Evolutionary conservation across 2,888 invertebrate genomes (phyloP).

Genomic region (Parthenolecanium corni): DNA sequence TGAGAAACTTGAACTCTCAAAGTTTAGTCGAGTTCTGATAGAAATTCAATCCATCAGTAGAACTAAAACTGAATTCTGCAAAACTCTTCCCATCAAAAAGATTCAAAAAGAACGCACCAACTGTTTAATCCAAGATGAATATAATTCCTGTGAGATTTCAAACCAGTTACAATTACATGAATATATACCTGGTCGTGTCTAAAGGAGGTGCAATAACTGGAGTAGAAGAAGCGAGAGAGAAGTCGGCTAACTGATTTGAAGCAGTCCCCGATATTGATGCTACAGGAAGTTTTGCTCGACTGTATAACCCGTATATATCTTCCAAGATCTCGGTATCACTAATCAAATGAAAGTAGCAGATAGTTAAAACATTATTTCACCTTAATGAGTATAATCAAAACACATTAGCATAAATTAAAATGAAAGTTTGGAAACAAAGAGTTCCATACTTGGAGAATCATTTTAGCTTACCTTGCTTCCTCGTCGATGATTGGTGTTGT

Average conservation of each 20-base stretch:
- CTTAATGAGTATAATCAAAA: neutral
- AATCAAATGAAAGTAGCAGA: slow-evolving; percentile 32
- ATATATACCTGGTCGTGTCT: slow-evolving; percentile 50
- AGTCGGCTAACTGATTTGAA: slow-evolving; percentile 3
- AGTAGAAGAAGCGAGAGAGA: slow-evolving; percentile 17
- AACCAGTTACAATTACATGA: slow-evolving; percentile 27
- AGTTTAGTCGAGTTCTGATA: too few species aligned
- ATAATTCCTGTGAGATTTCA: too few species aligned
- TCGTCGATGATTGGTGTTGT: slow-evolving; percentile 88
- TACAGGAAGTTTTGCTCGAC: slow-evolving; percentile 51
- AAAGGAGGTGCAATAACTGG: slow-evolving; percentile 39
- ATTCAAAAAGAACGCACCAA: too few species aligned
- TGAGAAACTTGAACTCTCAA: too few species aligned
- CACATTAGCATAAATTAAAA: too few species aligned
- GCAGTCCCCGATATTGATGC: slow-evolving; percentile 18
- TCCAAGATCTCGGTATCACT: slow-evolving; percentile 58
- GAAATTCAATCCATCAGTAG: too few species aligned
- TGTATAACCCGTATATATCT: slow-evolving; percentile 58
- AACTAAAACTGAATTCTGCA: too few species aligned
- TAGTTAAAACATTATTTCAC: neutral
- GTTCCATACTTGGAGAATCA: too few species aligned
- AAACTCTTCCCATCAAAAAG: too few species aligned
- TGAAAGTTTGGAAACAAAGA: too few species aligned
- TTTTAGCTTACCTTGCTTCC: slow-evolving; percentile 55
- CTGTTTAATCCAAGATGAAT: too few species aligned